Evolutionary conservation across 2,113 vertebrate genomes (phyloP).

Genomic region (Sclerurus mexicanus): DNA sequence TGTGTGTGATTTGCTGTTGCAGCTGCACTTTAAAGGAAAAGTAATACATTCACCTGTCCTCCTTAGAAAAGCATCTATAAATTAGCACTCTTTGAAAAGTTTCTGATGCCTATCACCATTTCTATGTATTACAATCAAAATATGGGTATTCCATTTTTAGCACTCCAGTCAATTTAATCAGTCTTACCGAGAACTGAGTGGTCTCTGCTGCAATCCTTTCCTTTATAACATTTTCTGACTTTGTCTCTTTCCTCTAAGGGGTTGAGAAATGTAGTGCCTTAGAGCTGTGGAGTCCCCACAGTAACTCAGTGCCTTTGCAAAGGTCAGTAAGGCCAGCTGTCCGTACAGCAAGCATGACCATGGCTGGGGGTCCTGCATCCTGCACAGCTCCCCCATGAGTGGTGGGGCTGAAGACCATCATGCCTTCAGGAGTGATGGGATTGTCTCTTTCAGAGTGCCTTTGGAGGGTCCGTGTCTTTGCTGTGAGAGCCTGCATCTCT

Average conservation of each 20-base stretch:
- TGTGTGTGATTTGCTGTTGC: conserved; percentile 54
- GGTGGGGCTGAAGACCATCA: not conserved
- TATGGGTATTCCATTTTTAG: not conserved
- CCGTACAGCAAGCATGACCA: fast-evolving
- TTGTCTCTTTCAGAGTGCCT: not conserved
- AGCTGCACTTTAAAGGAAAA: conserved; percentile 57
- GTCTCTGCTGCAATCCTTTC: not conserved
- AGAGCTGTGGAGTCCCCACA: not conserved
- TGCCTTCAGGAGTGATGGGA: not conserved
- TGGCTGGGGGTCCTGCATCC: not conserved
- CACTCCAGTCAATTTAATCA: not conserved
- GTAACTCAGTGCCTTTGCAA: not conserved
- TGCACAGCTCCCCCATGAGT: fast-evolving
- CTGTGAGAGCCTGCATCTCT: not conserved
- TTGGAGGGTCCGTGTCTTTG: not conserved
- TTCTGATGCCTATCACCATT: not conserved
- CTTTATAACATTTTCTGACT: not conserved
- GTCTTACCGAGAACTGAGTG: not conserved
- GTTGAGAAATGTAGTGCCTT: not conserved
- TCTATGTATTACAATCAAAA: not conserved
- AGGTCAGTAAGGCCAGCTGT: not conserved
- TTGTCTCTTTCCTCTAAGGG: not conserved
- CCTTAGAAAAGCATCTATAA: conserved; percentile 51
- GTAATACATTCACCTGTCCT: conserved; percentile 16
- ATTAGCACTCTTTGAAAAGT: conserved; percentile 36